phyloP scores from a whole-genome alignment of 2,113 vertebrate genomes.

The Donacobius atricapilla region DNA sequence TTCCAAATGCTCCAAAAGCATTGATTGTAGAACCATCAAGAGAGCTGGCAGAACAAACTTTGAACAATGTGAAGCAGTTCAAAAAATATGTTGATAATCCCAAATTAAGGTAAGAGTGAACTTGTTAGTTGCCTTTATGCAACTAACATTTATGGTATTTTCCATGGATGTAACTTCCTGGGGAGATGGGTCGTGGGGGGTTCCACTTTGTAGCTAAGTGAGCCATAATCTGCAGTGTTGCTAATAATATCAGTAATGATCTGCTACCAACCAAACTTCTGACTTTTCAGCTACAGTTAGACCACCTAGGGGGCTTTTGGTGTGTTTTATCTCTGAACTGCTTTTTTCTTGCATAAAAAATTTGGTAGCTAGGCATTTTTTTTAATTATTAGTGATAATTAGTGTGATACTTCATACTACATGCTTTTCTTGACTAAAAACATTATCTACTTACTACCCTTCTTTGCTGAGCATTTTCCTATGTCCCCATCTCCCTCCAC shows the following conservation, averaged over 20 bases:
- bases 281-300: background rate
- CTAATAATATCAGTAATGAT: background rate
- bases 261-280: background rate
- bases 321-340: background rate
- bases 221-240: background rate
- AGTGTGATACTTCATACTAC: background rate
- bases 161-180: accelerated
- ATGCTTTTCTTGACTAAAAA: background rate
- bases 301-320: background rate
- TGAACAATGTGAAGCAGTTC: slow-evolving; percentile 91
- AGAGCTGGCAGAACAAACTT: slow-evolving; percentile 93
- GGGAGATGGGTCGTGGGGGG: accelerated
- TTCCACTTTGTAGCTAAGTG: background rate
- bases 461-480: background rate
- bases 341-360: background rate
- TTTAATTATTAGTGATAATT: background rate
- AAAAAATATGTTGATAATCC: slow-evolving; percentile 92
- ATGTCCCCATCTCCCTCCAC: accelerated
- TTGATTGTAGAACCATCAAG: slow-evolving; percentile 94
- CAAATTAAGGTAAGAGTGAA: slow-evolving; percentile 82
- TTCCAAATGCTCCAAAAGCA: slow-evolving; percentile 87
- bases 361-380: background rate
- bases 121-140: background rate
- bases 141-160: too few relatives aligned
- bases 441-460: background rate